phyloP scores from a whole-genome alignment of 2,113 vertebrate genomes.

The Eretmochelys imbricata region DNA sequence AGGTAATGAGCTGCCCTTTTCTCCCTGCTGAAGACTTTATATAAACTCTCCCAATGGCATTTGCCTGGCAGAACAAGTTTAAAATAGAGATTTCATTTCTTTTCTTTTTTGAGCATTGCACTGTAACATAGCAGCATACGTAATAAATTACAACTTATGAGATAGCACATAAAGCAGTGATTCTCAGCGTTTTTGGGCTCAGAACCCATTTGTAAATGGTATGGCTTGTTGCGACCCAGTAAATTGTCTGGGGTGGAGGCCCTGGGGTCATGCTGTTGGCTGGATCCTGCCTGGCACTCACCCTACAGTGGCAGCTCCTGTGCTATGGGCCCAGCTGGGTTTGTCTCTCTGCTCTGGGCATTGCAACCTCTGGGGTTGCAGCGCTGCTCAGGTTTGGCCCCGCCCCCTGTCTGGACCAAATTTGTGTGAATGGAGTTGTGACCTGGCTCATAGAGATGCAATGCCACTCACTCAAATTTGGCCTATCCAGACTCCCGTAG shows the following conservation, averaged over 20 bases:
- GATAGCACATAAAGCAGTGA: neutral
- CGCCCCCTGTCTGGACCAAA: neutral
- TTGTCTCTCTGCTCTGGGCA: neutral
- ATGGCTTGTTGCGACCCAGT: neutral
- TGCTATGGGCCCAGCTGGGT: neutral
- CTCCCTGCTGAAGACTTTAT: slow-evolving; percentile 8
- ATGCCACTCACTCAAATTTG: neutral
- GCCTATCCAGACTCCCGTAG: neutral
- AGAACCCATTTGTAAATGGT: neutral
- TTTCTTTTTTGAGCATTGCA: neutral
- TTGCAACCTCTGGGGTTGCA: neutral
- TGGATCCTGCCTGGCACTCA: neutral
- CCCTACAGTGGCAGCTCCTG: neutral
- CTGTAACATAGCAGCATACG: neutral
- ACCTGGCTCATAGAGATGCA: neutral
- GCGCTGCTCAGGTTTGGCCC: neutral
- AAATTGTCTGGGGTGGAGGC: neutral
- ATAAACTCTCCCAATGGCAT: neutral
- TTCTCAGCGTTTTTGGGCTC: neutral
- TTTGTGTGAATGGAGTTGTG: neutral
- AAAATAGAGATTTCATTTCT: neutral
- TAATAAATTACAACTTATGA: neutral
- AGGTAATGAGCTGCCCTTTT: slow-evolving; percentile 21
- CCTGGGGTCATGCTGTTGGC: neutral
- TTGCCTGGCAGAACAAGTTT: slow-evolving; percentile 31